Base-by-base conservation (phyloP, 2,888 invertebrate genomes). In the Melinaea marsaeus region DNA sequence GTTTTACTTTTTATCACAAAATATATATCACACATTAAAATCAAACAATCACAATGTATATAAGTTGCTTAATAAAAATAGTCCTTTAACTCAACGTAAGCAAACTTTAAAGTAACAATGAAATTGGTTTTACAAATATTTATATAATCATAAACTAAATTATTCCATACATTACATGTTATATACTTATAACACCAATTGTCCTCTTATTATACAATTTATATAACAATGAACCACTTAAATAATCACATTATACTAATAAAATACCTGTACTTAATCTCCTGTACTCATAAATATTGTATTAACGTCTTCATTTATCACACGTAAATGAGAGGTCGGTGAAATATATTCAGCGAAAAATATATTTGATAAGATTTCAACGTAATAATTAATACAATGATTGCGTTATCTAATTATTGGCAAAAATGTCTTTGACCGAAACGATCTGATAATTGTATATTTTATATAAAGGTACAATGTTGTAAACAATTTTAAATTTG, bases 261-360 rank as follows among this genome's bases (percentile, higher is more conserved):
- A 51, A 51, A 51, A 51, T 51, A 51, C 51, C 51, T 51, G 6
- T 51, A 32, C 22, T 51, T 51, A 51, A 51, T 32, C 22, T 11
- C 4, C 51, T 51, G 22, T 22, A 2, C n/a, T 32, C 32, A 51
- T 51, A 32, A 51, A 32, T 63, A 57, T 62, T 63, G 57, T 55
- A 51, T 58, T 51, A 45, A 51, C 51, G 6, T 32, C 51, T 46
- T 46, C 60, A 67, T 51, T 58, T 58, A 55, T 64, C 48, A 35
- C 47, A 57, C 35, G 47, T 58, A 58, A 67, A 60, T 67, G 67
- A 63, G 56, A 51, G 57, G 63, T 60, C 57, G 46, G 47, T 46
- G 61, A 61, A 55, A 35, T 60, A 55, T 62, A 60, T 58, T 37
- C 35, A 37, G 42, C 60, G 42, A 61, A 58, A 64, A 57, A 63